A percentile compares a stretch with the other conserved stretches of the same genome.
Conservation (phyloP, 1,140 invertebrate species). For the Cyclina sinensis region DNA sequence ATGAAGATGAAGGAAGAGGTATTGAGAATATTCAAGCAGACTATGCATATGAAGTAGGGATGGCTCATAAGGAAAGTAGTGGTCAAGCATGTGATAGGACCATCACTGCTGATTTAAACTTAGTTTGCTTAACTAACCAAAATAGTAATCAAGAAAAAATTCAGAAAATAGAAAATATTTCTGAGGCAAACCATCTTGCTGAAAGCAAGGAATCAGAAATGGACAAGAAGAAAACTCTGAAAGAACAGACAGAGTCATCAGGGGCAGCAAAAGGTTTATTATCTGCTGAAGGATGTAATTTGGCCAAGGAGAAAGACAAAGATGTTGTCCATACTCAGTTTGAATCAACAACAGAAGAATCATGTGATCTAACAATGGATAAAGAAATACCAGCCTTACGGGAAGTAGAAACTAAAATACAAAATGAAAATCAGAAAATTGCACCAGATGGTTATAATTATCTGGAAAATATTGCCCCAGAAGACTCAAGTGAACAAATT, state of each 20-base stretch:
- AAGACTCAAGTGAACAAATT: not conserved
- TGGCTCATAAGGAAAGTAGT: not conserved
- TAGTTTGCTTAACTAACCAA: no score
- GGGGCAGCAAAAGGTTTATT: not conserved
- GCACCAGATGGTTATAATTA: not conserved
- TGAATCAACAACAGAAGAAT: not conserved
- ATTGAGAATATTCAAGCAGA: not conserved
- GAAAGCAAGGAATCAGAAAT: not conserved
- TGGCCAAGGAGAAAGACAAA: not conserved
- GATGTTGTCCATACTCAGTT: not conserved
- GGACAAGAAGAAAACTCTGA: not conserved
- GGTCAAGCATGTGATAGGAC: no score
- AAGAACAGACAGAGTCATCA: not conserved
- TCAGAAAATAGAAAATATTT: no score
- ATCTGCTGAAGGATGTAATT: no score
- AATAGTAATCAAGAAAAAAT: no score
- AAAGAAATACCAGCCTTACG: not conserved
- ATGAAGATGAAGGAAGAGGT: not conserved
- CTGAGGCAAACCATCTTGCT: not conserved
- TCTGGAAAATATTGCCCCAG: not conserved
- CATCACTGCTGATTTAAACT: no score
- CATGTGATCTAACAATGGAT: not conserved
- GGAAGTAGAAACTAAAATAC: not conserved
- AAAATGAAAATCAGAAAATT: not conserved
- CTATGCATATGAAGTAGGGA: not conserved